These are phyloP conservation scores for Coremacera marginata DNA, from an alignment of 2,888 invertebrate genomes.

Conservation along the genomic window DNA sequence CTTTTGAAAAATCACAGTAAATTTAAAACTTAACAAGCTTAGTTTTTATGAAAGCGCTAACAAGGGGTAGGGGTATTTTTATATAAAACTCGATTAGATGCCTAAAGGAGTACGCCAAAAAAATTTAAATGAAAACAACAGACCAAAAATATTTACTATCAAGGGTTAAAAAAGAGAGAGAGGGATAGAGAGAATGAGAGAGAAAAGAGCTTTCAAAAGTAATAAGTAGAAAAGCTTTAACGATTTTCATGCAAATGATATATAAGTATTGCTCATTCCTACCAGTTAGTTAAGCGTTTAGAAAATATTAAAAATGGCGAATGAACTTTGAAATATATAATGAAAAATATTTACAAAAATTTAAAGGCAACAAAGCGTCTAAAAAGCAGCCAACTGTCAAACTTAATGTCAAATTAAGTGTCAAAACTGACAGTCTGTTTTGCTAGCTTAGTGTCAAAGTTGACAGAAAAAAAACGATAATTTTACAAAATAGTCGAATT, in stretches of 20 bases:
- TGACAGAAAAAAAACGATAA: neutral
- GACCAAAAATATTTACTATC: slow-evolving; percentile 34
- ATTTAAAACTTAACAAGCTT: slow-evolving; percentile 49
- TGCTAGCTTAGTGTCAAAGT: slow-evolving; percentile 4
- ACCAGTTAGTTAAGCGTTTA: too few relatives aligned
- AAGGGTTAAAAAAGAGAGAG: slow-evolving; percentile 36
- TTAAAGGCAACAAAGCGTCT: too few relatives aligned
- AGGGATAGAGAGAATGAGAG: neutral
- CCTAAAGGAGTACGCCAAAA: neutral
- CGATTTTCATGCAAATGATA: too few relatives aligned
- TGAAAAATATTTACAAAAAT: too few relatives aligned
- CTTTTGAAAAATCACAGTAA: slow-evolving; percentile 9
- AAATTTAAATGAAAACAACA: neutral
- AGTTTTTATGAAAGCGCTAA: neutral
- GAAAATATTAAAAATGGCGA: too few relatives aligned
- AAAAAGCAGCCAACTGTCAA: too few relatives aligned
- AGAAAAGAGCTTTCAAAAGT: too few relatives aligned
- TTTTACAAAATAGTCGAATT: neutral
- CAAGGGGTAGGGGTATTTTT: too few relatives aligned
- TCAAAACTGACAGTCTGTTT: slow-evolving; percentile 8
- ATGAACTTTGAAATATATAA: too few relatives aligned
- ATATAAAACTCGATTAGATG: too few relatives aligned
- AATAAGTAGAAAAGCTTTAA: too few relatives aligned
- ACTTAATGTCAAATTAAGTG: neutral
- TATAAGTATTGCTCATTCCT: too few relatives aligned